Percentiles rank a stretch among this genome's conserved stretches.
phyloP scores from a whole-genome alignment of 2,113 vertebrate genomes.

The Neoarius graeffei region DNA sequence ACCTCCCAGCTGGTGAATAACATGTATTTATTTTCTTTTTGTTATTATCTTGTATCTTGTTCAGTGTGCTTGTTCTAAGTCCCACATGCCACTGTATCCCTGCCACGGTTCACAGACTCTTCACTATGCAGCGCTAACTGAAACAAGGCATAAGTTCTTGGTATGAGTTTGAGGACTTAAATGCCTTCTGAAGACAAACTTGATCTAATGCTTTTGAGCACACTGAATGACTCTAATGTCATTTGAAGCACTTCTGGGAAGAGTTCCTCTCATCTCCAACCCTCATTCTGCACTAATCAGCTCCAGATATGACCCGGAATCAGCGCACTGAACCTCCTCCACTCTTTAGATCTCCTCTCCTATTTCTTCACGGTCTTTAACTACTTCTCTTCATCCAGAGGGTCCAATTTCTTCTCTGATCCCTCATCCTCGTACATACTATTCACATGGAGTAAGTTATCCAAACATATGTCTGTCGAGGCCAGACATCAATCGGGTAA shows the following conservation, averaged over 20 bases:
- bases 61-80: not conserved
- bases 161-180: constrained; percentile 23
- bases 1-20: too few species aligned
- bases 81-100: not conserved
- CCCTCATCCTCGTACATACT: not conserved
- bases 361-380: constrained; percentile 23
- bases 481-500: not conserved
- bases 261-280: constrained; percentile 35
- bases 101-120: constrained; percentile 7
- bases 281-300: constrained; percentile 34
- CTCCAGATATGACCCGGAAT: constrained; percentile 42
- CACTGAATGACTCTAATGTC: constrained; percentile 38
- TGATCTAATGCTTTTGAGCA: constrained; percentile 31
- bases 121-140: constrained; percentile 5
- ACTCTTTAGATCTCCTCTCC: constrained; percentile 21
- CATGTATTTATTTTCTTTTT: not conserved
- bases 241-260: constrained; percentile 42
- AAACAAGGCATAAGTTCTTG: not conserved
- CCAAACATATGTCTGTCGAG: not conserved
- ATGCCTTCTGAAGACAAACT: constrained; percentile 26
- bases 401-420: not conserved
- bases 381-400: not conserved
- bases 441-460: constrained; percentile 19
- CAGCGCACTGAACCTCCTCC: not conserved
- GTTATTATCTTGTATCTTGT: not conserved